phyloP scores from a whole-genome alignment of 2,797 vertebrate genomes.

The Leptodactylus fallax region DNA sequence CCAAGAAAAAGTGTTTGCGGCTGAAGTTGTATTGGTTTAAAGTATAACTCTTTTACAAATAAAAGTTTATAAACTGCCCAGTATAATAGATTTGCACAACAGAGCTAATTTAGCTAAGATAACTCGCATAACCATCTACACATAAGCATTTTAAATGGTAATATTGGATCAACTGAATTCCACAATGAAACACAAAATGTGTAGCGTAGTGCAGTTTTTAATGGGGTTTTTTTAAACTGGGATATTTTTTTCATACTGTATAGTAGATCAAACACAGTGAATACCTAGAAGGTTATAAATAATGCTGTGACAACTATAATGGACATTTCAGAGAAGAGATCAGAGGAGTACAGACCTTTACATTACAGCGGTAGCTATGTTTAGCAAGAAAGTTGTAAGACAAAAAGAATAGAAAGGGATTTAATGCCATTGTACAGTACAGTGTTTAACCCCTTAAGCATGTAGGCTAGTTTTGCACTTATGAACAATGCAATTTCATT shows the following conservation, averaged over 20 bases:
- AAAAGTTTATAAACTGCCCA: background rate
- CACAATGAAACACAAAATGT: background rate
- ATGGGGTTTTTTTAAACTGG: background rate
- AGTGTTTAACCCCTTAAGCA: too few relatives aligned
- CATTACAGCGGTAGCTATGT: background rate
- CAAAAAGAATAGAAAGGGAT: background rate
- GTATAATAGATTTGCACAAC: background rate
- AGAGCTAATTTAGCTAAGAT: background rate
- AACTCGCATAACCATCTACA: background rate
- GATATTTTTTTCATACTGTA: background rate
- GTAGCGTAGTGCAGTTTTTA: background rate
- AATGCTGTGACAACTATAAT: background rate
- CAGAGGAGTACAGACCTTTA: background rate
- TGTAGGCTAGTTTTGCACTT: too few relatives aligned
- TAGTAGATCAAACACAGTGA: background rate
- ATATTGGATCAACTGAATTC: background rate
- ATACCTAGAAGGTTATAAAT: background rate
- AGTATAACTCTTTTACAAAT: slow-evolving; percentile 16
- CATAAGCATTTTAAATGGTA: background rate
- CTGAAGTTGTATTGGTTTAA: slow-evolving; percentile 31
- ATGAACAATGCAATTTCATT: too few relatives aligned
- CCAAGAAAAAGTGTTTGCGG: background rate
- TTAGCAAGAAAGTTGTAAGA: background rate
- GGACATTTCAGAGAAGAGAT: background rate
- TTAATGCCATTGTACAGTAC: background rate